These are phyloP conservation scores for Indicator indicator DNA, from an alignment of 2,113 vertebrate genomes.

Conservation along the genomic window DNA sequence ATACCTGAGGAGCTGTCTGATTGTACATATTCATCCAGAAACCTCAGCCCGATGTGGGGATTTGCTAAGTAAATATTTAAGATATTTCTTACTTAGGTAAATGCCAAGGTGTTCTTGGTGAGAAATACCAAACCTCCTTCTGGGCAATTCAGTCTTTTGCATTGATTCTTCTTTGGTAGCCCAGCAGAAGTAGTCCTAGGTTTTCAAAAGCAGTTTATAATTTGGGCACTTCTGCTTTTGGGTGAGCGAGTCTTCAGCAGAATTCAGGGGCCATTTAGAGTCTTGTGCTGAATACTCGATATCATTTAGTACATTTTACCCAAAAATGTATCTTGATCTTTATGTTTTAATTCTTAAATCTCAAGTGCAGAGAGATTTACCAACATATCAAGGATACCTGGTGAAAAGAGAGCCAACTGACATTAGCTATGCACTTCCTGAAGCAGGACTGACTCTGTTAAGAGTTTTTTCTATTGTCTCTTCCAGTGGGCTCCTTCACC, in stretches of 20 bases:
- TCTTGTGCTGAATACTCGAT: not conserved
- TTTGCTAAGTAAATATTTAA: not conserved
- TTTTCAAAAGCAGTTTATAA: not conserved
- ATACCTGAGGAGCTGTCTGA: not conserved
- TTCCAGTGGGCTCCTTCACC: conserved; percentile 20
- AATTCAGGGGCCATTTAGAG: not conserved
- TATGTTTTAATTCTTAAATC: not conserved
- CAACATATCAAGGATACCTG: not conserved
- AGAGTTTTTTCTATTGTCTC: not conserved
- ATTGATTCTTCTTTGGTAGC: not conserved
- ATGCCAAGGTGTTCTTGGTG: not conserved
- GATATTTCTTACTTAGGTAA: not conserved
- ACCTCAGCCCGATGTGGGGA: not conserved
- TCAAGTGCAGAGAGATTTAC: not conserved
- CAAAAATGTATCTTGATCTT: not conserved
- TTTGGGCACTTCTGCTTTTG: not conserved
- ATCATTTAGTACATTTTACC: not conserved
- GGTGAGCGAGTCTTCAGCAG: not conserved
- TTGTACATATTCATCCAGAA: not conserved
- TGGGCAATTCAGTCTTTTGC: not conserved
- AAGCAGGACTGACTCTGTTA: not conserved
- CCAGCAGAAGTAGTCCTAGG: not conserved
- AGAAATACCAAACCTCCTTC: not conserved
- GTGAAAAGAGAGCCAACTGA: not conserved
- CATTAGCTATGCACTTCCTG: not conserved